Evolutionary conservation across 2,888 invertebrate genomes (phyloP).

Genomic region (Sacculina carcini): DNA sequence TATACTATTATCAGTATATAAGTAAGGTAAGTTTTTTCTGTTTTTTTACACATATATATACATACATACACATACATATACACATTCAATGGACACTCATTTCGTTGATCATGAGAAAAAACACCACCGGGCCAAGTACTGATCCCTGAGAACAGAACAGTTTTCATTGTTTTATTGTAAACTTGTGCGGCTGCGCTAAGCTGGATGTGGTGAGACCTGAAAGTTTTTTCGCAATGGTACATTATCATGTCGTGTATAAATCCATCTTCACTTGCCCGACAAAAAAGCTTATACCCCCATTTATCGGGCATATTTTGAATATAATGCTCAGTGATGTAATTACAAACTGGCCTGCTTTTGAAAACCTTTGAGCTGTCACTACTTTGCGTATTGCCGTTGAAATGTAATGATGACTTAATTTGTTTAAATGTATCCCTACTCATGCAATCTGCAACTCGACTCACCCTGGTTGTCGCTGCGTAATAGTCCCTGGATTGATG

Average conservation of each 20-base stretch:
- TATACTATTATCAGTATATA: no score
- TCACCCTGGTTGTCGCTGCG: conserved; percentile 2
- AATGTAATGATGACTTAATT: conserved; percentile 1
- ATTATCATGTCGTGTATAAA: conserved; percentile 7
- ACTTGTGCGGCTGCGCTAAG: no score
- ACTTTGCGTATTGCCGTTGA: conserved; percentile 5
- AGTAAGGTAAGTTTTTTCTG: no score
- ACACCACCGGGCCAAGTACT: no score
- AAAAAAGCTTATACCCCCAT: conserved; percentile 8
- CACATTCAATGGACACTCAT: no score
- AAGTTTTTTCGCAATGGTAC: no score
- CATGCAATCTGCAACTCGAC: conserved; percentile 7
- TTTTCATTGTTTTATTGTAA: no score
- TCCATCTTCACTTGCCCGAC: conserved; percentile 6
- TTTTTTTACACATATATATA: no score
- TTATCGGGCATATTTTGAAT: conserved; percentile 7
- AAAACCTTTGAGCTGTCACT: conserved; percentile 1
- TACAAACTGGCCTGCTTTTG: conserved; percentile 3
- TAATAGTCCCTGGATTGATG: conserved; percentile 7
- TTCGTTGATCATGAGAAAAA: no score
- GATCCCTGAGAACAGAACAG: no score
- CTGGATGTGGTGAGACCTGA: no score
- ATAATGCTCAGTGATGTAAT: conserved; percentile 1
- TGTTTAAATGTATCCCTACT: conserved; percentile 1
- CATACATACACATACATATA: no score